Evolutionary conservation across 2,888 invertebrate species (phyloP).

Genomic region (Diadromus collaris): DNA sequence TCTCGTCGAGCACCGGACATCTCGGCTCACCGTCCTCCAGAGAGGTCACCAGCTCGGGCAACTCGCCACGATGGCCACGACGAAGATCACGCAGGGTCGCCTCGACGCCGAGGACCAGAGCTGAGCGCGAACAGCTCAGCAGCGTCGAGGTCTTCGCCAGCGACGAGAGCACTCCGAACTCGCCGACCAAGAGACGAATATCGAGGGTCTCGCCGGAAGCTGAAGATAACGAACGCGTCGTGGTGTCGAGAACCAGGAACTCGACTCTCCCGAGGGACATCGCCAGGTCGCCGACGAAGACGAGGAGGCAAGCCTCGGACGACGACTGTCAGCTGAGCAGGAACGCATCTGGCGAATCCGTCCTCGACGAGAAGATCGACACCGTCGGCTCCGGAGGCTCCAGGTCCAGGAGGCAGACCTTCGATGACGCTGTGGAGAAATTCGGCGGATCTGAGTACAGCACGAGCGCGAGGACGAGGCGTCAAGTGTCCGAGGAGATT

Average conservation of each 20-base stretch:
- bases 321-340: constrained; percentile 29
- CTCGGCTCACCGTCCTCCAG: constrained; percentile 66
- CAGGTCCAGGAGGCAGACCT: constrained; percentile 54
- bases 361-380: constrained; percentile 7
- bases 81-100: constrained; percentile 49
- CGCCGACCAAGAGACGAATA: constrained; percentile 72
- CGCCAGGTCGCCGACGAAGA: constrained; percentile 67
- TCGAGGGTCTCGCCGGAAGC: constrained; percentile 64
- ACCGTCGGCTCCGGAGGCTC: constrained; percentile 17
- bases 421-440: constrained; percentile 53
- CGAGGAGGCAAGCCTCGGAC: constrained; percentile 54
- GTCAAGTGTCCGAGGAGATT: constrained; percentile 74
- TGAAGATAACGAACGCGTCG: constrained; percentile 51
- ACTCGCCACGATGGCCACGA: constrained; percentile 69
- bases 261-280: constrained; percentile 57
- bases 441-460: constrained; percentile 51
- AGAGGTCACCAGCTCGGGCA: constrained; percentile 71
- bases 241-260: constrained; percentile 53
- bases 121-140: constrained; percentile 42
- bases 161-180: constrained; percentile 72
- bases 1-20: constrained; percentile 66
- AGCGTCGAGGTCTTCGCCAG: constrained; percentile 56
- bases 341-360: constrained; percentile 18
- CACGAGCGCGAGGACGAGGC: constrained; percentile 50
- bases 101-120: constrained; percentile 51